Percentiles rank a stretch among this genome's conserved stretches.
phyloP scores from a whole-genome alignment of 2,888 invertebrate species.

The Disparrhopalites patrizii region DNA sequence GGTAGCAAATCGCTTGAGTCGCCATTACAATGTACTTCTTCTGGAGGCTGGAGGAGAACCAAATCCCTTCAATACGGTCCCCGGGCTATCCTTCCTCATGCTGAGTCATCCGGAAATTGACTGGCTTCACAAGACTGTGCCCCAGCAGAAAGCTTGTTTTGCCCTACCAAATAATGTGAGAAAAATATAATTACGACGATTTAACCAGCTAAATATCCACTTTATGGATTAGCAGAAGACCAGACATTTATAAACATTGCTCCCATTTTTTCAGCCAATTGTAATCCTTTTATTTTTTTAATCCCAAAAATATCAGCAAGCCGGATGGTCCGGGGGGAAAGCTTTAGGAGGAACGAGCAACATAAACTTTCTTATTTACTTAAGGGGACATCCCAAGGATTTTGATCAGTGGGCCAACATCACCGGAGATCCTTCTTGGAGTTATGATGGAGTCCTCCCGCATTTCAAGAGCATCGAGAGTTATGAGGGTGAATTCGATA shows the following conservation, averaged over 20 bases:
- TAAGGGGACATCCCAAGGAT: conserved; percentile 27
- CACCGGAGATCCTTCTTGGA: conserved; percentile 30
- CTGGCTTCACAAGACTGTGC: conserved; percentile 30
- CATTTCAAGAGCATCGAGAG: conserved; percentile 29
- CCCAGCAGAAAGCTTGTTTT: conserved; percentile 24
- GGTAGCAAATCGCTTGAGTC: conserved; percentile 18
- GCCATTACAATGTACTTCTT: conserved; percentile 19
- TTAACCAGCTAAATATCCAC: background rate
- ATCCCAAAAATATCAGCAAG: conserved; percentile 13
- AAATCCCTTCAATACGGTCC: conserved; percentile 17
- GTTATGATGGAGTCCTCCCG: conserved; percentile 19
- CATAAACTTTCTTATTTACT: conserved; percentile 24
- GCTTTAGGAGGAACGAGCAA: conserved; percentile 26
- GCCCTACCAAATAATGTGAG: conserved; percentile 22
- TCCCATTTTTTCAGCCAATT: background rate
- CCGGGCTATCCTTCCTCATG: conserved; percentile 21
- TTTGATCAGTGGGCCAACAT: conserved; percentile 32
- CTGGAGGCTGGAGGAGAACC: conserved; percentile 30
- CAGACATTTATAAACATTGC: background rate
- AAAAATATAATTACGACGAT: background rate
- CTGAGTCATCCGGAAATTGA: conserved; percentile 26
- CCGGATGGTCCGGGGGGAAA: conserved; percentile 29
- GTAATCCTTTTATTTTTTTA: too few species aligned
- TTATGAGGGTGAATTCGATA: conserved; percentile 26
- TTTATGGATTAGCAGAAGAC: background rate